Conservation (phyloP, 2,888 invertebrate genomes). For the Polia nebulosa region DNA sequence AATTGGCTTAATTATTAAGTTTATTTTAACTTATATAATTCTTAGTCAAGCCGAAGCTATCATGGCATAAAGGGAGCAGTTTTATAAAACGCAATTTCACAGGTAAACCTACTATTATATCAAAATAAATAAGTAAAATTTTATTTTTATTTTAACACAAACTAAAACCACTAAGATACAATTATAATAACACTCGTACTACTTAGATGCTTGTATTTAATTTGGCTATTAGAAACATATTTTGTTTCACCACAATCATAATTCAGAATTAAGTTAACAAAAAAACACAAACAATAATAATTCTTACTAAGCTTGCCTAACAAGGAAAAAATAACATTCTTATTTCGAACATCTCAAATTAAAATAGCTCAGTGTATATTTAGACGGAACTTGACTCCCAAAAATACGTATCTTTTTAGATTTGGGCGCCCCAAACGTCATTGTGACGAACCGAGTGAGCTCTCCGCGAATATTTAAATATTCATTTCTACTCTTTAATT, state of each 20-base stretch:
- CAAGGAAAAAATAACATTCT: constrained; percentile 53
- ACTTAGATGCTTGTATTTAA: background rate
- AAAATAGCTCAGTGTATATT: constrained; percentile 73
- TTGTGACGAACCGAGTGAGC: constrained; percentile 83
- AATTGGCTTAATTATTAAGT: too few relatives aligned
- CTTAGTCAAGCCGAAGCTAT: too few relatives aligned
- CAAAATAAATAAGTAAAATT: too few relatives aligned
- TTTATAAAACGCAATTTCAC: too few relatives aligned
- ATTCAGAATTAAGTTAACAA: constrained; percentile 12
- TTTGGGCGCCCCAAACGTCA: constrained; percentile 87
- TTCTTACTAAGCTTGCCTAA: constrained; percentile 42
- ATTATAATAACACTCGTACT: background rate
- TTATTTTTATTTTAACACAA: background rate
- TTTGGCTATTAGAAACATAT: background rate
- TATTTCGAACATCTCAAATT: constrained; percentile 48
- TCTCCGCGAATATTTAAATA: constrained; percentile 88
- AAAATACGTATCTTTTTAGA: constrained; percentile 88
- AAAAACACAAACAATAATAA: constrained; percentile 43
- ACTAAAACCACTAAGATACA: background rate
- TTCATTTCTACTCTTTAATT: constrained; percentile 90
- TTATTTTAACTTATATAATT: too few relatives aligned
- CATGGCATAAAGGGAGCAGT: too few relatives aligned
- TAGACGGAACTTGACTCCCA: constrained; percentile 79
- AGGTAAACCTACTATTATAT: too few relatives aligned
- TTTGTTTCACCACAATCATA: background rate